Evolutionary conservation across 2,888 invertebrate species (phyloP), one percentile per base, ranked within the genome.

Genomic region (Eupithecia vulgata): DNA sequence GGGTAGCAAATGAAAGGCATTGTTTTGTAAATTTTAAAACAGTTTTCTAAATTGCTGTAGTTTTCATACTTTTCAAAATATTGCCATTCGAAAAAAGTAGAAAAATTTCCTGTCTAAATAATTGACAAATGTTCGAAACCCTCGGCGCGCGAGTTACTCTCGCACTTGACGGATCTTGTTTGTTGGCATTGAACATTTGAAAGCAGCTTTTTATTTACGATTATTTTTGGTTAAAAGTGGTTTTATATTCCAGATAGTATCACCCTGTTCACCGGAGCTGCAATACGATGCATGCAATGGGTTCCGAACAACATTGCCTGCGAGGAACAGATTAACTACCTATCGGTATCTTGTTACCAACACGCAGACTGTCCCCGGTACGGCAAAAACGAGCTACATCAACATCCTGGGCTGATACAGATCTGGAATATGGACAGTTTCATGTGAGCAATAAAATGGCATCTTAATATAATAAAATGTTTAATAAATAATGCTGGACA

Each of bases 381-480:
- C 8, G 82, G 74, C 34, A 80, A 91, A 45, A 88, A 92, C 37
- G 82, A 90, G 37, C 84, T 87, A 10, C 89, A 91, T 73, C 71
- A 79, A 1, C 95, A 95, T 67, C 89, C 92, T 5, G 95, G 94
- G n/a, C 83, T 96, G 4, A 91, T 97, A 81, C 97, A 97, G 87
- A 95, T 97, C 80, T 97, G 97, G 97, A 94, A 95, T 82, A 93
- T 95, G 71, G 96, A 95, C 0, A 80, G 86, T 13, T 76, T 91
- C 83, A 57, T 85, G 95, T 91, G 77, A 91, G 80, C 82, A 7
- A 52, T 21, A 21, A 13, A 25, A 21, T 52, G 21, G 21, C 21
- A 52, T 21, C 17, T 45, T 45, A 7, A 42, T 17, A n/a, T 45
- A 45, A 45, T 45, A 45, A 7, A 37, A 37, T 37, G 8, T 37